Base-by-base conservation (phyloP, 2,888 invertebrate genomes). In the Dastarcus helophoroides region DNA sequence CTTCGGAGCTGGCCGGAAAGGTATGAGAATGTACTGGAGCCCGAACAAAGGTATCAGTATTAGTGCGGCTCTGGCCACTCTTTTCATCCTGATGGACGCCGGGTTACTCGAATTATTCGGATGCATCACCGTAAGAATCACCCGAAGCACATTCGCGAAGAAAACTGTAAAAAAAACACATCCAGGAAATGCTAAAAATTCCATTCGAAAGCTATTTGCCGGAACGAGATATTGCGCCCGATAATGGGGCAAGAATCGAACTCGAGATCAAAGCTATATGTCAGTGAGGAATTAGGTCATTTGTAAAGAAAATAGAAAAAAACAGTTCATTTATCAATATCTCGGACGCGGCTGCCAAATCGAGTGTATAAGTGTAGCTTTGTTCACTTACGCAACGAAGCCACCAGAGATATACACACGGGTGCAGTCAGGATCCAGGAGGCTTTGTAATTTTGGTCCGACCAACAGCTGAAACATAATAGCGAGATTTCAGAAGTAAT, bases 31-130 rank as follows among this genome's bases (percentile, higher is more conserved):
- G 51, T 76, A 79, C 47, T 84, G 81, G 2, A 83, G 60, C 1
- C 83, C 83, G 33, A 84, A 76, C 1, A 84, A 60, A 0, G 83
- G 83, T n/a, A 82, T 77, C 51, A 83, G 62, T 40, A 83, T 78
- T 4, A 81, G 64, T 0, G 79, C 74, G 1, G 83, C 82, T 31
- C 79, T 61, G 0, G 73, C 73, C 0, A 82, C 80, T 48, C 80
- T 76, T 23, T 65, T 61, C 26, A 74, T 70, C 11, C 73, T 71
- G 19, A 65, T 44, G 0, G 73, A 70, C 0, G 70, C 68, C 1
- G 71, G 71, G 38, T 72, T 73, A 5, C 70, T 67, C 3, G 73
- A 72, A n/a, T n/a, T n/a, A 19, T 68, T 67, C 2, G 73, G 72
- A 50, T 71, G 71, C 37, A 79, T 57, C 43, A 79, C 78, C 2